Percentiles rank a stretch among this genome's conserved stretches.
Conservation (phyloP, 2,888 invertebrate genomes). For the Tenthredo livida region DNA sequence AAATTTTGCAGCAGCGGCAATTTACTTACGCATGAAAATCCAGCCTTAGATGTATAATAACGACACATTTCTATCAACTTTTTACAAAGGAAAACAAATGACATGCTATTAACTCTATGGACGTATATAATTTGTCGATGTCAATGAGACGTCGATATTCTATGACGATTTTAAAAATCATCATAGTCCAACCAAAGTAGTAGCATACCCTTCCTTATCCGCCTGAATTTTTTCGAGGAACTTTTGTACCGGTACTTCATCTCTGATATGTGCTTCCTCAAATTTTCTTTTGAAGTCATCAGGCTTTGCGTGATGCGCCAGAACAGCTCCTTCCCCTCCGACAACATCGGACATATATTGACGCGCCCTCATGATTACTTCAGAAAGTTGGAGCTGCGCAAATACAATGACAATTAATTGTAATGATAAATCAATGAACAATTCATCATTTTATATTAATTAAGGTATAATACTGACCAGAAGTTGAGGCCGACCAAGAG, state of each 20-base stretch:
- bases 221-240: slow-evolving; percentile 95
- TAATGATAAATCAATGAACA: slow-evolving; percentile 3
- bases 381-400: slow-evolving; percentile 94
- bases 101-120: background rate
- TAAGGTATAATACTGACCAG: slow-evolving; percentile 84
- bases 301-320: slow-evolving; percentile 92
- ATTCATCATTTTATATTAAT: background rate
- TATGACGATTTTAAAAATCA: background rate
- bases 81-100: background rate
- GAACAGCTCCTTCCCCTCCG: slow-evolving; percentile 92
- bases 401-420: background rate
- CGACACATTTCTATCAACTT: background rate
- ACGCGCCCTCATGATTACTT: slow-evolving; percentile 97
- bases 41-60: background rate
- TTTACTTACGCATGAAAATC: too few species aligned
- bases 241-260: slow-evolving; percentile 89
- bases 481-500: slow-evolving; percentile 97
- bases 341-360: slow-evolving; percentile 96
- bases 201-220: slow-evolving; percentile 93
- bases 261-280: slow-evolving; percentile 85
- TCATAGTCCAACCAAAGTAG: background rate
- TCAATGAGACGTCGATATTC: background rate
- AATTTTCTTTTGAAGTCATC: slow-evolving; percentile 93
- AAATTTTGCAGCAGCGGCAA: too few species aligned
- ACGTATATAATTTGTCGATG: background rate